Conservation (phyloP, 2,888 invertebrate species). For the Parnassius glacialis region DNA sequence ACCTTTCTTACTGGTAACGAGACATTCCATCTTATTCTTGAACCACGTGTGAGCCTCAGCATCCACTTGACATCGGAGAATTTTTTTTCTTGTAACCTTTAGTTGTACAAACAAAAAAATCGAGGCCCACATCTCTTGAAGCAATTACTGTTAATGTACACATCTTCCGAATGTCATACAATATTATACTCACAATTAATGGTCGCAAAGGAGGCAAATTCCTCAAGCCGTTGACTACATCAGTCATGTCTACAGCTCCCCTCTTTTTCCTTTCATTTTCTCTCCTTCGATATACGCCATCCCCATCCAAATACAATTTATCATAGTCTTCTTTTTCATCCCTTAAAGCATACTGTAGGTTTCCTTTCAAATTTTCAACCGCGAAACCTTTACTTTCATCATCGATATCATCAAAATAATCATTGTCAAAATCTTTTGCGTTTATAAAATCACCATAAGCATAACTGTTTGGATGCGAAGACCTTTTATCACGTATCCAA, state of each 20-base stretch:
- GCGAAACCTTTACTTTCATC: neutral
- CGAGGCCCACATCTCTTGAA: too few species aligned
- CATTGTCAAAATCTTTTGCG: constrained; percentile 9
- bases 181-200: constrained; percentile 36
- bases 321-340: constrained; percentile 36
- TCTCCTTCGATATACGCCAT: constrained; percentile 46
- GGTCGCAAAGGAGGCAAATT: constrained; percentile 40
- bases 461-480: constrained; percentile 20
- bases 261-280: constrained; percentile 37
- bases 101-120: too few species aligned
- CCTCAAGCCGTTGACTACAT: constrained; percentile 35
- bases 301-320: constrained; percentile 39
- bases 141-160: neutral
- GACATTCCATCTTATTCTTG: too few species aligned
- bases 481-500: constrained; percentile 49
- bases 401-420: constrained; percentile 11
- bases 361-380: neutral
- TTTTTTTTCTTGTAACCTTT: too few species aligned
- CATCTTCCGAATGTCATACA: neutral
- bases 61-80: too few species aligned
- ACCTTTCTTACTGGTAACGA: too few species aligned
- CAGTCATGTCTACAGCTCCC: constrained; percentile 29
- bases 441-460: constrained; percentile 2
- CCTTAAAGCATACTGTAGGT: constrained; percentile 1
- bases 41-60: too few species aligned